These are phyloP conservation scores for Metalampra italica DNA, from an alignment of 2,888 invertebrate species.

Conservation along the genomic window DNA sequence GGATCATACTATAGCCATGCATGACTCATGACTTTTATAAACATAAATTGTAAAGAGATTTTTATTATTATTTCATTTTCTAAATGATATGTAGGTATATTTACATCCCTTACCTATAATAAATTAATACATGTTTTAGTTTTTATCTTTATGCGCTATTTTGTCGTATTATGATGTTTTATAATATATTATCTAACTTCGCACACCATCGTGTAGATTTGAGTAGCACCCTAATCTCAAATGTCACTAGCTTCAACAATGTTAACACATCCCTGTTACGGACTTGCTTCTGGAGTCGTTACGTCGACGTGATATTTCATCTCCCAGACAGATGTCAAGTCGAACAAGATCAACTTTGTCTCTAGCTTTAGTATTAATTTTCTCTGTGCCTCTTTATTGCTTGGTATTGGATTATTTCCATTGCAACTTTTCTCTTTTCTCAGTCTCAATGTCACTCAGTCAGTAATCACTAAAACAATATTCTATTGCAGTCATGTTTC, in stretches of 20 bases:
- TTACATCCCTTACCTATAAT: no score
- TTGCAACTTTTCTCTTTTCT: slow-evolving; percentile 51
- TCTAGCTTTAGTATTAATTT: slow-evolving; percentile 64
- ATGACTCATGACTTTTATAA: no score
- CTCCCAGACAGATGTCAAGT: slow-evolving; percentile 59
- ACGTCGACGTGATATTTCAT: slow-evolving; percentile 57
- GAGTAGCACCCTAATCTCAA: not conserved
- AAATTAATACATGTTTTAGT: no score
- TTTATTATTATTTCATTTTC: no score
- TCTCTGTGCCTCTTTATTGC: slow-evolving; percentile 61
- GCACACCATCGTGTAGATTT: no score
- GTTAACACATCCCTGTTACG: not conserved
- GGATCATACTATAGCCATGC: no score
- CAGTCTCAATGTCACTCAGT: not conserved
- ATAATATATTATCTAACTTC: no score
- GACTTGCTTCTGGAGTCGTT: slow-evolving; percentile 16
- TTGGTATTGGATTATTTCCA: slow-evolving; percentile 68
- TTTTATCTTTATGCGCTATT: no score
- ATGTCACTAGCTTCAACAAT: not conserved
- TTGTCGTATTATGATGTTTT: no score
- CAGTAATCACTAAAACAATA: not conserved
- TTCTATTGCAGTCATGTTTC: not conserved
- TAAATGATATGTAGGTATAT: no score
- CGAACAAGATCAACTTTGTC: slow-evolving; percentile 62
- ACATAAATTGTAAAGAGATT: no score